Evolutionary conservation across 2,113 vertebrate species (phyloP).

Genomic region (Australoheros scitulus): DNA sequence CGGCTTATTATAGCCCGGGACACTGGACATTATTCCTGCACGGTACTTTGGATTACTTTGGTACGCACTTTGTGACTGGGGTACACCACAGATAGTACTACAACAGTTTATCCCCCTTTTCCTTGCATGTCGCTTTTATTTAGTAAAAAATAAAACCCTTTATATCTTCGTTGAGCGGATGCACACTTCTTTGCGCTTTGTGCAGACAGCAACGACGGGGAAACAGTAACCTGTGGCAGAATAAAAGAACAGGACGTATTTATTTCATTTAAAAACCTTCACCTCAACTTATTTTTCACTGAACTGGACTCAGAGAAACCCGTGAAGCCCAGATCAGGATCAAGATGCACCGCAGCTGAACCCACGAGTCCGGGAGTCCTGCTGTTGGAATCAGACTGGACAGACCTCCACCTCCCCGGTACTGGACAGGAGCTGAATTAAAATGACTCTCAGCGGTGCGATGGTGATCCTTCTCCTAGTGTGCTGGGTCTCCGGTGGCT

Average conservation of each 20-base stretch:
- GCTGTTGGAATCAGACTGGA: slow-evolving; percentile 30
- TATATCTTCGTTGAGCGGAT: slow-evolving; percentile 23
- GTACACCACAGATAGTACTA: background rate
- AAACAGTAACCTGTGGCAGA: slow-evolving; percentile 17
- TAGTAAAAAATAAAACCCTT: background rate
- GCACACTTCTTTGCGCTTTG: slow-evolving; percentile 47
- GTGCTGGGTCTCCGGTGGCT: slow-evolving; percentile 44
- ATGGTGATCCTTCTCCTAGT: slow-evolving; percentile 38
- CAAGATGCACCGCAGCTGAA: slow-evolving; percentile 64
- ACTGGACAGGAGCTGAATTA: slow-evolving; percentile 24
- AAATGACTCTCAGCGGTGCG: slow-evolving; percentile 22
- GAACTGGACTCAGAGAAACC: slow-evolving; percentile 13
- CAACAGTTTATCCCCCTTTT: background rate
- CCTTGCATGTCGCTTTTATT: background rate
- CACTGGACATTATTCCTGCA: slow-evolving; percentile 27
- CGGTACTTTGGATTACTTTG: slow-evolving; percentile 65
- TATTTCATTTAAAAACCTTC: background rate
- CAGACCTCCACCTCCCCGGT: slow-evolving; percentile 25
- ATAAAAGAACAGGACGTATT: background rate
- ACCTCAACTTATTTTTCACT: background rate
- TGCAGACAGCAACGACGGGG: slow-evolving; percentile 10
- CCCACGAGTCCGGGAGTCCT: slow-evolving; percentile 31
- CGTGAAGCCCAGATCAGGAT: background rate
- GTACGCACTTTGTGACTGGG: slow-evolving; percentile 6
- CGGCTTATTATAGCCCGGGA: slow-evolving; percentile 15